Percentiles rank a stretch among this genome's conserved stretches.
These are phyloP conservation scores for Cheilosia pagana DNA, from an alignment of 2,888 invertebrate species.

Conservation along the genomic window DNA sequence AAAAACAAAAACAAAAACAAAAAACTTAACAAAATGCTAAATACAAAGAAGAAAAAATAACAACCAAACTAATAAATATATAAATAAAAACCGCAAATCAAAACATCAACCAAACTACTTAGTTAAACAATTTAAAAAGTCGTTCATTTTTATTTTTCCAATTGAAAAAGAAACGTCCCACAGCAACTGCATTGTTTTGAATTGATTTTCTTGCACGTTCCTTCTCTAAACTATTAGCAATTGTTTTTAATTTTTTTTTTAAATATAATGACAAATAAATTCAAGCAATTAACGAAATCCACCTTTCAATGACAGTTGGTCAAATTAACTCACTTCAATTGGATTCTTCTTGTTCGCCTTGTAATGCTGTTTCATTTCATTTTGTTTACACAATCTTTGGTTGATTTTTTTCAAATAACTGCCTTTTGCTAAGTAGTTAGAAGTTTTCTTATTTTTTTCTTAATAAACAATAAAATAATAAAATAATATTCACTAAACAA, in stretches of 20 bases:
- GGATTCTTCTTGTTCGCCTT: neutral
- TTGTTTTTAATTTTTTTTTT: neutral
- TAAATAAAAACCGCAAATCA: conserved; percentile 22
- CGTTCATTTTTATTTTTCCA: conserved; percentile 3
- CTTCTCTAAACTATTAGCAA: neutral
- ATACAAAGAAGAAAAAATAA: conserved; percentile 68
- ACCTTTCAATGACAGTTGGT: conserved; percentile 4
- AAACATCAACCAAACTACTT: conserved; percentile 13
- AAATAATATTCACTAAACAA: conserved; percentile 27
- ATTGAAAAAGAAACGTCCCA: neutral
- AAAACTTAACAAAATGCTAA: conserved; percentile 63
- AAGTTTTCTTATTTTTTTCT: conserved; percentile 19
- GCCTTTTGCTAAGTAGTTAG: conserved; percentile 53
- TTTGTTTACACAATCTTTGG: neutral
- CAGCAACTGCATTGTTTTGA: conserved; percentile 4
- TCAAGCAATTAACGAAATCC: conserved; percentile 17
- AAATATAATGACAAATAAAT: conserved; percentile 21
- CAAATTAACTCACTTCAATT: neutral
- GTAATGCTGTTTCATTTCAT: conserved; percentile 13
- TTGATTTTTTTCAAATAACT: neutral
- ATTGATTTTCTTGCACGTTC: conserved; percentile 8
- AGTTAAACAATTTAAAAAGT: conserved; percentile 19
- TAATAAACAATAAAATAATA: conserved; percentile 10
- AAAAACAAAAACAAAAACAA: conserved; percentile 29
- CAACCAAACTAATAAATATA: conserved; percentile 13